A percentile compares a stretch with the other conserved stretches of the same genome.
Conservation (phyloP, 2,113 vertebrate genomes). For the Entomyzon cyanotis region DNA sequence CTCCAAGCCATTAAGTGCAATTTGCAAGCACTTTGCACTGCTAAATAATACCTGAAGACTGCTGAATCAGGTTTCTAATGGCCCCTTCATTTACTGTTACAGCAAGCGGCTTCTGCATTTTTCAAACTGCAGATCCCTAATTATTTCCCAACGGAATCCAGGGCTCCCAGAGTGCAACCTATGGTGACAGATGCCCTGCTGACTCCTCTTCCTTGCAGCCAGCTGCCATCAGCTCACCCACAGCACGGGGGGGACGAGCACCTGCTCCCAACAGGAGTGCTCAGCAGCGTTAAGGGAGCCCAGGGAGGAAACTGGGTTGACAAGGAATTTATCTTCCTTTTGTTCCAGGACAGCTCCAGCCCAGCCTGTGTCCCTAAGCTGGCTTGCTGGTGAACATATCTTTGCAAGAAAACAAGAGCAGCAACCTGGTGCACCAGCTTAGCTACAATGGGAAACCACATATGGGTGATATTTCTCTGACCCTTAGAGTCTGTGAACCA, state of each 20-base stretch:
- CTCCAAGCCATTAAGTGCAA: neutral
- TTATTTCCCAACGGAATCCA: neutral
- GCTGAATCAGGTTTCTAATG: neutral
- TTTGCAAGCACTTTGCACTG: neutral
- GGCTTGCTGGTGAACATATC: neutral
- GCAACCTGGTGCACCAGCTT: neutral
- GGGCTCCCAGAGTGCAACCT: neutral
- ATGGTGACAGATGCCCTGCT: neutral
- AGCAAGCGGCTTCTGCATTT: neutral
- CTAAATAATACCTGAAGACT: neutral
- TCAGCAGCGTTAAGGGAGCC: neutral
- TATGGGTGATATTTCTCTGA: neutral
- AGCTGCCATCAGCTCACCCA: neutral
- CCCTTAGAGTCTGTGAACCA: neutral
- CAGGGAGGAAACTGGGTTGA: neutral
- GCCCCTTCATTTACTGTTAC: neutral
- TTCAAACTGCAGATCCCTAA: neutral
- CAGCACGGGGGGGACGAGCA: accelerated
- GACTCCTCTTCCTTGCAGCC: neutral
- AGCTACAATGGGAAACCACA: neutral
- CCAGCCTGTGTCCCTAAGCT: neutral
- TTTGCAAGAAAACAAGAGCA: neutral
- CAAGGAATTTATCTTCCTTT: neutral
- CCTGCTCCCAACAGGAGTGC: neutral
- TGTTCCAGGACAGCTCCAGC: neutral